A percentile compares a stretch with the other conserved stretches of the same genome.
Conservation (phyloP, 2,888 invertebrate genomes). For the Lycaena phlaeas region DNA sequence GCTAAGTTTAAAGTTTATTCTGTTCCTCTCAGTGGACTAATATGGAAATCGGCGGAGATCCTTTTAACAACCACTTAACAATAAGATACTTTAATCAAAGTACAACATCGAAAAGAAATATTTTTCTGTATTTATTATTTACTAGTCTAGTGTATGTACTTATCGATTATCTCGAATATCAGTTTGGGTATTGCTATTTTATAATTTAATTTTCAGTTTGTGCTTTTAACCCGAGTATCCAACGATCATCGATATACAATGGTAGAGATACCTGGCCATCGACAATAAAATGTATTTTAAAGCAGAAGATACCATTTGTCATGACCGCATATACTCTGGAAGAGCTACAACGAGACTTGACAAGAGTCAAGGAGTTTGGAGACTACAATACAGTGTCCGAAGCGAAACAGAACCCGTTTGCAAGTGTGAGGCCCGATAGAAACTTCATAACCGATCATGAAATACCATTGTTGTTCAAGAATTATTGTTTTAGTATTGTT, state of each 20-base stretch:
- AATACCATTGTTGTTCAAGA: conserved; percentile 80
- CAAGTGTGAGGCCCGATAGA: conserved; percentile 79
- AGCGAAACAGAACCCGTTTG: conserved; percentile 75
- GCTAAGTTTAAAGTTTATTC: too few relatives aligned
- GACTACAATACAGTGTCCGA: conserved; percentile 64
- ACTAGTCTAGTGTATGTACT: too few relatives aligned
- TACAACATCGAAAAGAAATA: too few relatives aligned
- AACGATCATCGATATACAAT: conserved; percentile 76
- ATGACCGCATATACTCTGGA: conserved; percentile 79
- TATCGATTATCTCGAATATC: too few relatives aligned
- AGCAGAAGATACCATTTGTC: conserved; percentile 71
- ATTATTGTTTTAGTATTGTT: conserved; percentile 75
- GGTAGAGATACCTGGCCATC: conserved; percentile 78
- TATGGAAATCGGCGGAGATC: too few relatives aligned
- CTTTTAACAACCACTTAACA: too few relatives aligned
- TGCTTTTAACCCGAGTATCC: conserved; percentile 81
- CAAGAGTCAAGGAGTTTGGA: conserved; percentile 68
- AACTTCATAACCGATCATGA: conserved; percentile 83
- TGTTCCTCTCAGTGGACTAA: too few relatives aligned
- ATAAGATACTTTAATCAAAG: too few relatives aligned
- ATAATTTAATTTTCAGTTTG: conserved; percentile 73
- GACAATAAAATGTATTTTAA: conserved; percentile 72
- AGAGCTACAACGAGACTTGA: conserved; percentile 76
- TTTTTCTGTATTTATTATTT: too few relatives aligned
- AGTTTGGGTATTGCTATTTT: too few relatives aligned